Evolutionary conservation across 1,140 invertebrate species (phyloP).

Genomic region (Episyrphus balteatus): DNA sequence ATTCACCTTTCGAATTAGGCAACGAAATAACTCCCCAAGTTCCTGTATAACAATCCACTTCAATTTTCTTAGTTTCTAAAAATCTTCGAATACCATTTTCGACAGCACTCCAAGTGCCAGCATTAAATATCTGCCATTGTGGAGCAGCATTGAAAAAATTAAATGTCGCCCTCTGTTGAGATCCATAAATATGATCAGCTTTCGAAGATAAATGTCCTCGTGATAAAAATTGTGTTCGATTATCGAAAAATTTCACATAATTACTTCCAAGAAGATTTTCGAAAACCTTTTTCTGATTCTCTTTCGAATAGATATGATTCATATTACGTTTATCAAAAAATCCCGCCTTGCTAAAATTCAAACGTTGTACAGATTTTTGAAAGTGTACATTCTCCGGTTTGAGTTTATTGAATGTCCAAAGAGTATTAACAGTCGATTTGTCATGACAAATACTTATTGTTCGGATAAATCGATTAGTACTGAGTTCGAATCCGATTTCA

Average conservation of each 20-base stretch:
- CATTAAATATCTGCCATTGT: constrained; percentile 52
- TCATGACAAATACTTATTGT: constrained; percentile 27
- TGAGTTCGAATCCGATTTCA: constrained; percentile 23
- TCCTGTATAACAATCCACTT: constrained; percentile 45
- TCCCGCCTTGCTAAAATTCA: constrained; percentile 18
- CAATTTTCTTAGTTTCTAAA: constrained; percentile 19
- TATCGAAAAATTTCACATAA: constrained; percentile 14
- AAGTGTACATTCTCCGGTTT: constrained; percentile 18
- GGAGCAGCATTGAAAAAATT: constrained; percentile 51
- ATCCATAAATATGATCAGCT: constrained; percentile 48
- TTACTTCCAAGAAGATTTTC: constrained; percentile 1
- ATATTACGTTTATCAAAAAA: constrained; percentile 20
- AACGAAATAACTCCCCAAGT: constrained; percentile 40
- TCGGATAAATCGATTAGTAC: constrained; percentile 16
- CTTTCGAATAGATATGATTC: constrained; percentile 16
- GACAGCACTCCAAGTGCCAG: constrained; percentile 47
- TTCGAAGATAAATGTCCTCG: constrained; percentile 52
- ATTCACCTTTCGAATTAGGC: constrained; percentile 32
- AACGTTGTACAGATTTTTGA: constrained; percentile 21
- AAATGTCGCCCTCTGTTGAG: constrained; percentile 49
- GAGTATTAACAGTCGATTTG: constrained; percentile 13
- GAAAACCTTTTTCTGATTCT: constrained; percentile 11
- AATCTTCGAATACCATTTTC: constrained; percentile 37
- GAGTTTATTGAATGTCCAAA: constrained; percentile 16
- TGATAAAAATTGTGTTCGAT: constrained; percentile 13